Evolutionary conservation across 2,888 invertebrate species (phyloP), one percentile per base, ranked within the genome.

Genomic region (Philhelius pedissequus): DNA sequence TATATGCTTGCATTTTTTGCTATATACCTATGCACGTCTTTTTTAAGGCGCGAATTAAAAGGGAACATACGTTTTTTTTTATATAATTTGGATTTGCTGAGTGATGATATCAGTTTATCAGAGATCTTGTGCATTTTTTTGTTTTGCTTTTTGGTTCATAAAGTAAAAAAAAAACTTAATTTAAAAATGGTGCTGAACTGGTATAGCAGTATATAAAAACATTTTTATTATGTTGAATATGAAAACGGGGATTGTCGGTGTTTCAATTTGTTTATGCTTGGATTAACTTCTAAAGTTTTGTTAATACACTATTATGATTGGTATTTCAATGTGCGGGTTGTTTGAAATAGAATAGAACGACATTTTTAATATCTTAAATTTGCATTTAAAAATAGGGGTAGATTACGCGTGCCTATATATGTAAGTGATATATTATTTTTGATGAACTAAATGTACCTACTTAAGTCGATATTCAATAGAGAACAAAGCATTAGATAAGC

Each of bases 11-110:
- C 1, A 25, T 50, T 6, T 1, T 13, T 5, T 1, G 1, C n/a
- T 27, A 6, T 50, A 8, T 50, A 22, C 25, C 22, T 2, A n/a
- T 71, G 76, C 84, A 80, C 40, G 83, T 79, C 75, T 84, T 84
- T 83, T 83, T 80, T 68, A 45, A 75, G 80, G 84, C 75, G 80
- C 75, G 60, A 54, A 80, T 80, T 76, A 52, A 68, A 84, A 71
- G 60, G 66, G 38, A 84, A 71, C 84, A 84, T 84, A 84, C 68
- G 84, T 80, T 84, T 56, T 43, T 71, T 43, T 22, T 22, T 38
- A 18, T 30, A 54, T 76, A 71, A 68, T 70, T 84, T 66, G 20
- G 62, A 50, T 75, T 64, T 22, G 54, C 70, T 52, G 30, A 64
- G 30, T 64, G 64, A 64, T 64, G 64, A 64, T 64, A 64, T 64